Percentiles rank a stretch among this genome's conserved stretches.
These are phyloP conservation scores for Sigmodon hispidus DNA, from an alignment of 2,113 vertebrate genomes.

Conservation along the genomic window DNA sequence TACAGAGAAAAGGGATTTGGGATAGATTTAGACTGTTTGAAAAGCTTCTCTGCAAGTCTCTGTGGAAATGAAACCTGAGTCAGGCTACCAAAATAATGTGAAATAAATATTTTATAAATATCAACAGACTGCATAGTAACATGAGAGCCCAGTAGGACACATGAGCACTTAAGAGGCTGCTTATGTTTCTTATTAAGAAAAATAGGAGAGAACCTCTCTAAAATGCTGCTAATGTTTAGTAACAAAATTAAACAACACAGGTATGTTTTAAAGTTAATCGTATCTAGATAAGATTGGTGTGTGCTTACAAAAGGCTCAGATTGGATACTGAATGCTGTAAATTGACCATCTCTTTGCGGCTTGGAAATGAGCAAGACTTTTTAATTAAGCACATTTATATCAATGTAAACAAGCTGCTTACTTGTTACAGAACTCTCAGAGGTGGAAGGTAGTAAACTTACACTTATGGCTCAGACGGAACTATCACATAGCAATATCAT, in stretches of 20 bases:
- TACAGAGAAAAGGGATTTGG: slow-evolving; percentile 61
- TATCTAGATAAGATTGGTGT: background rate
- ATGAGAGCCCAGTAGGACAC: background rate
- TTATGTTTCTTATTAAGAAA: slow-evolving; percentile 51
- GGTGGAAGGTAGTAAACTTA: slow-evolving; percentile 26
- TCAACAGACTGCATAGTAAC: slow-evolving; percentile 57
- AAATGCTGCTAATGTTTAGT: slow-evolving; percentile 48
- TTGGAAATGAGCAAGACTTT: slow-evolving; percentile 34
- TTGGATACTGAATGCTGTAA: background rate
- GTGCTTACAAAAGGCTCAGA: background rate
- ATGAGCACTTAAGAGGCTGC: slow-evolving; percentile 3
- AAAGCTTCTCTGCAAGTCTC: slow-evolving; percentile 61
- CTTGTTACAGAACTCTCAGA: slow-evolving; percentile 17
- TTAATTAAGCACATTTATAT: slow-evolving; percentile 49
- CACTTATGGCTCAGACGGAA: background rate
- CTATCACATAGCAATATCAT: background rate
- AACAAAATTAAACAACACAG: slow-evolving; percentile 56
- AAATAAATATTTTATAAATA: slow-evolving; percentile 78
- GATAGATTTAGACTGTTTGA: slow-evolving; percentile 64
- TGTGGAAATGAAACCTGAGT: slow-evolving; percentile 63
- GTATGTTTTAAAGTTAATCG: slow-evolving; percentile 37
- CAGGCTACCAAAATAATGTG: slow-evolving; percentile 42
- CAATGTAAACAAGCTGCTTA: slow-evolving; percentile 29
- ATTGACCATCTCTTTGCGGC: background rate
- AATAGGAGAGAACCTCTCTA: slow-evolving; percentile 17